Conservation (phyloP, 2,113 vertebrate species). For the Callipepla californica region DNA sequence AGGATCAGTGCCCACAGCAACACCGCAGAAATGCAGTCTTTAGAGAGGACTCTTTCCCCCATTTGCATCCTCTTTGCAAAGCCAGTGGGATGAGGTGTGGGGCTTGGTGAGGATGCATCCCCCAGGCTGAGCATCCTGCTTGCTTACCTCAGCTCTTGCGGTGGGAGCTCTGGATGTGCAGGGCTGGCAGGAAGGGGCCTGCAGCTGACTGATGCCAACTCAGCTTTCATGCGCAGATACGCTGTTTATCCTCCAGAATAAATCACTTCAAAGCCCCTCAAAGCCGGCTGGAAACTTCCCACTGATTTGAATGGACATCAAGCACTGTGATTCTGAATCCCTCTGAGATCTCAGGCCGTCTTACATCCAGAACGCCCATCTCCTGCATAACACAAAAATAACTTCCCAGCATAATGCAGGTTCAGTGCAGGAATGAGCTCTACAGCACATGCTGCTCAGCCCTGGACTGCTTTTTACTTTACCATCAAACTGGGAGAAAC, state of each 20-base stretch:
- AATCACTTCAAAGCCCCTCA: not conserved
- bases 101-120: rapidly evolving
- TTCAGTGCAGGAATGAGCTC: not conserved
- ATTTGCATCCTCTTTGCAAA: not conserved
- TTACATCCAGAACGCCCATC: not conserved
- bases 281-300: not conserved
- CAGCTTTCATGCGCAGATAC: not conserved
- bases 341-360: not conserved
- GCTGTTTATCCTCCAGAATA: not conserved
- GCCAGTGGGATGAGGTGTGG: not conserved
- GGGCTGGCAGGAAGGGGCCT: not conserved
- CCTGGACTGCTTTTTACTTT: too few relatives aligned
- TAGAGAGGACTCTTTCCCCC: not conserved
- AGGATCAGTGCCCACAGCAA: rapidly evolving
- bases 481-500: not conserved
- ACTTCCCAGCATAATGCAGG: not conserved
- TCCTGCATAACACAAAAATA: not conserved
- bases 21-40: rapidly evolving
- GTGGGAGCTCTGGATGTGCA: not conserved
- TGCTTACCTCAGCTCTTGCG: not conserved
- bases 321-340: not conserved
- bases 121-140: not conserved
- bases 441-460: not conserved
- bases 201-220: not conserved
- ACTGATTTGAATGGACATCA: not conserved